Evolutionary conservation across 2,888 invertebrate species (phyloP).

Genomic region (Pharmacophagus antenor): DNA sequence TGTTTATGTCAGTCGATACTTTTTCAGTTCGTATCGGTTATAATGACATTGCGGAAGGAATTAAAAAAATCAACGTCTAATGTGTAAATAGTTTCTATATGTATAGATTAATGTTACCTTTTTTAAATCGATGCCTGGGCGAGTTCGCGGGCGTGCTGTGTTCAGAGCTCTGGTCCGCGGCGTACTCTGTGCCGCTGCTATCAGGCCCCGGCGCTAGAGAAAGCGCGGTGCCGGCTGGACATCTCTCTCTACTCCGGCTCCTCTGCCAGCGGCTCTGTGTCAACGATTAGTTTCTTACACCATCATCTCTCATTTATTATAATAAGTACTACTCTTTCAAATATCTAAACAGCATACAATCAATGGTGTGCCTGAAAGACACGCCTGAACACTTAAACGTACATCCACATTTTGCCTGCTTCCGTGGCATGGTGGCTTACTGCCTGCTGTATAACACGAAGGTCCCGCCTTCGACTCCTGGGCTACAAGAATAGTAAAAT

Average conservation of each 20-base stretch:
- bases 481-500: too few species aligned
- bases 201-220: slow-evolving; percentile 78
- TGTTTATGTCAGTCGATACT: too few species aligned
- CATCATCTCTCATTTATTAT: too few species aligned
- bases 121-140: slow-evolving; percentile 68
- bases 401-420: too few species aligned
- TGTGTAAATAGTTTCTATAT: not conserved
- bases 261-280: slow-evolving; percentile 88
- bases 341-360: not conserved
- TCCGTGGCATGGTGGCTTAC: too few species aligned
- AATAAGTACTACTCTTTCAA: not conserved
- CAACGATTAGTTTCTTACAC: too few species aligned
- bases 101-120: slow-evolving; percentile 42
- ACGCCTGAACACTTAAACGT: too few species aligned
- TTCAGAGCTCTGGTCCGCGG: slow-evolving; percentile 90
- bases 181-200: slow-evolving; percentile 88
- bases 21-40: too few species aligned
- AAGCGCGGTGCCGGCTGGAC: slow-evolving; percentile 69
- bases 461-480: too few species aligned
- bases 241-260: slow-evolving; percentile 86
- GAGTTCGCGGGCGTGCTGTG: slow-evolving; percentile 90
- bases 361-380: too few species aligned
- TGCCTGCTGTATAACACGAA: too few species aligned
- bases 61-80: not conserved
- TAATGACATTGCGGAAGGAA: too few species aligned